These are phyloP conservation scores for Polypedilum vanderplanki DNA, from an alignment of 1,140 invertebrate species.

Conservation along the genomic window DNA sequence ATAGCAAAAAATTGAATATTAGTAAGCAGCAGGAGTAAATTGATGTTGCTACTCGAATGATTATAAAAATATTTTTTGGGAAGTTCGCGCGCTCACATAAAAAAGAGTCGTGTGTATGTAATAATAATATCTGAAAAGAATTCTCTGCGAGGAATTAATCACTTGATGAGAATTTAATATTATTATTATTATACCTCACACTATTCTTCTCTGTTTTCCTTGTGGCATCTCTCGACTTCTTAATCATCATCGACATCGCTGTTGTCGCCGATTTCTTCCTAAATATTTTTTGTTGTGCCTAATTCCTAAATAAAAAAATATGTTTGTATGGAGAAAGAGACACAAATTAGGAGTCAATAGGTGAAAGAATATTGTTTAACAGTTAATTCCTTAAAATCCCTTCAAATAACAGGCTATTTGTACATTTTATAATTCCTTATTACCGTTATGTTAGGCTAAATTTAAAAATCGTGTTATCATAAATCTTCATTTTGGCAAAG, in stretches of 20 bases:
- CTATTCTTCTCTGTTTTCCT: background rate
- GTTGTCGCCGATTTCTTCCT: too few species aligned
- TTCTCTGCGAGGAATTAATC: conserved; percentile 4
- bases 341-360: too few species aligned
- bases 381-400: too few species aligned
- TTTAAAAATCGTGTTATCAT: too few species aligned
- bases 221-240: background rate
- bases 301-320: too few species aligned
- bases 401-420: too few species aligned
- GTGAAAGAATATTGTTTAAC: too few species aligned
- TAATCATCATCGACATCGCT: background rate
- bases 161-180: conserved; percentile 19
- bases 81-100: background rate
- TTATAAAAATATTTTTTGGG: conserved; percentile 6
- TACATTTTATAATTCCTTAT: too few species aligned
- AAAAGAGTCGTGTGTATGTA: background rate
- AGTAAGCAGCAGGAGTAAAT: background rate
- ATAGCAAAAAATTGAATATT: conserved; percentile 8
- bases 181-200: conserved; percentile 19
- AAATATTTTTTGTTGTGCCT: too few species aligned
- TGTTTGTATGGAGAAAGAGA: too few species aligned
- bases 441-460: too few species aligned
- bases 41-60: background rate
- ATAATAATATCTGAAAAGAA: background rate
- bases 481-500: too few species aligned